Evolutionary conservation across 1,140 invertebrate genomes (phyloP), one percentile per base, ranked within the genome.

Genomic region (Probaryconus sp.): DNA sequence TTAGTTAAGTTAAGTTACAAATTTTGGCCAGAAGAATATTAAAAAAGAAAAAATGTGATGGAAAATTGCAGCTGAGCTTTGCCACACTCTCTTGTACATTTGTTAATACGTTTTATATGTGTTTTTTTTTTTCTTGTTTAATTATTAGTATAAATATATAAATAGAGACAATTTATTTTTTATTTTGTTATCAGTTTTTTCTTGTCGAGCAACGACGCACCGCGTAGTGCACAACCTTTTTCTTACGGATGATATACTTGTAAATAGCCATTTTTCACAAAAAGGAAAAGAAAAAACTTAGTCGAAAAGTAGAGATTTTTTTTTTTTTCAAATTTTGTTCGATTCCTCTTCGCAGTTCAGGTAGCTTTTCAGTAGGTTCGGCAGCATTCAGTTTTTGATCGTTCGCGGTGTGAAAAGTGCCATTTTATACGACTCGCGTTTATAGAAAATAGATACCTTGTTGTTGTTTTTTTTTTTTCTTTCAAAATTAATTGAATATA

Each of bases 71-170:
- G 53, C 68, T 51, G 11, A 64, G 56, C 50, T 61, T 63, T 26
- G n/a, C 50, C 38, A 56, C 42, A 48, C 56, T 47, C 31, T 63
- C 56, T 40, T 87, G 83, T 87, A 87, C 67, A 86, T 82, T 86
- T 86, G 83, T 87, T 86, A 74, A 86, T 85, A 85, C 73, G 77
- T 85, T 85, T 84, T 77, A 80, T 81, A 81, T 79, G 83, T 84
- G n/a, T n/a, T n/a, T n/a, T n/a, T n/a, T n/a, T n/a, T n/a, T 79
- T 80, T 83, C 31, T 72, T 72, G 60, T 72, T 72, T 65, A 64
- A 64, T 81, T 74, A 53, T 69, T 76, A 65, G 45, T 74, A 70
- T 77, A 76, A 76, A 80, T 83, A 71, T 78, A 75, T 80, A 79
- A 76, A 83, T 64, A 47, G 31, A 60, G 31, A 65, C 24, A 48